Evolutionary conservation across 1,140 invertebrate genomes (phyloP).

Genomic region (Ladona fulva): DNA sequence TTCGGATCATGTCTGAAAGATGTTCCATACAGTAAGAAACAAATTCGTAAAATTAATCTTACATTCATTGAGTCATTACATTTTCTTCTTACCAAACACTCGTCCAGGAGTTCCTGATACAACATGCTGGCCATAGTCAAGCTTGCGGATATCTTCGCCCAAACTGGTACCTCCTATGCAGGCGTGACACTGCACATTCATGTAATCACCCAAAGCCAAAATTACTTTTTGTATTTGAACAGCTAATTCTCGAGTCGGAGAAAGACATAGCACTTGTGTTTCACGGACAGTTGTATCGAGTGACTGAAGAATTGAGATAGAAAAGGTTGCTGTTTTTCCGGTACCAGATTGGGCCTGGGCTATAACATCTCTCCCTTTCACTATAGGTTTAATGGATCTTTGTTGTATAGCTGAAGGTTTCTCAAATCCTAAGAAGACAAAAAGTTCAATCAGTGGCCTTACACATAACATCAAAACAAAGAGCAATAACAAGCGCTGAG

Average conservation of each 20-base stretch:
- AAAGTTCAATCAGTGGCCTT: background rate
- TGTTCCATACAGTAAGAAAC: too few relatives aligned
- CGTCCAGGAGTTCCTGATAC: constrained; percentile 96
- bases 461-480: background rate
- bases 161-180: constrained; percentile 99
- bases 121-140: constrained; percentile 98
- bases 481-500: background rate
- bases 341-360: constrained; percentile 99
- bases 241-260: constrained; percentile 95
- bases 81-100: constrained; percentile 73
- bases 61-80: background rate
- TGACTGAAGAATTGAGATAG: constrained; percentile 89
- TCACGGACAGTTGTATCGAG: constrained; percentile 91
- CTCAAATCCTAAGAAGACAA: constrained; percentile 72
- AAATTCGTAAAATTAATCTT: background rate
- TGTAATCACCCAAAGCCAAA: constrained; percentile 94
- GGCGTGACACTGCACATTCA: constrained; percentile 98
- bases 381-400: constrained; percentile 90
- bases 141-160: constrained; percentile 96
- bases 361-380: constrained; percentile 96
- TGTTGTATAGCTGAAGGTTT: constrained; percentile 99
- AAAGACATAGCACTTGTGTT: constrained; percentile 91
- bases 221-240: constrained; percentile 99
- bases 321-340: constrained; percentile 98
- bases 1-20: constrained; percentile 88